These are phyloP conservation scores for Montifringilla adamsi DNA, from an alignment of 2,113 vertebrate species.

Conservation along the genomic window DNA sequence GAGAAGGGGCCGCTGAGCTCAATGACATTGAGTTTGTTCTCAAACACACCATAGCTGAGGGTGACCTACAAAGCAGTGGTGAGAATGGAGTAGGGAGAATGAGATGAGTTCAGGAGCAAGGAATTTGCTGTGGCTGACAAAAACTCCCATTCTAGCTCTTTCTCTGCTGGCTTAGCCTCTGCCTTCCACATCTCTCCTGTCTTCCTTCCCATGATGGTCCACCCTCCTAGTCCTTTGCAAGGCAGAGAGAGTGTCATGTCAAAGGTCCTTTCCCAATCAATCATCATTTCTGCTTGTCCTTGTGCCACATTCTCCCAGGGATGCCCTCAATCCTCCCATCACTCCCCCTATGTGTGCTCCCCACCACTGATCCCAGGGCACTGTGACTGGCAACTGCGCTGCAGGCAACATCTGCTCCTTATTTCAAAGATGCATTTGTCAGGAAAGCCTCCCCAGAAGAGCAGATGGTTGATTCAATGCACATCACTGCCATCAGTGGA, in stretches of 20 bases:
- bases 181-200: background rate
- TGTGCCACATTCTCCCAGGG: background rate
- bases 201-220: background rate
- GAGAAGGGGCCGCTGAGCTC: constrained; percentile 83
- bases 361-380: background rate
- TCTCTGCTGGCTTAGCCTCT: background rate
- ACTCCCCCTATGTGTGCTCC: background rate
- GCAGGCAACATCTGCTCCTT: background rate
- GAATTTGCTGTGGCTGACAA: background rate
- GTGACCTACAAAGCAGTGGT: constrained; percentile 79
- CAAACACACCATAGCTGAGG: constrained; percentile 88
- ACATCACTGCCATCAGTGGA: background rate
- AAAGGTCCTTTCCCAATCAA: background rate
- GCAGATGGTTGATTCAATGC: background rate
- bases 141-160: background rate
- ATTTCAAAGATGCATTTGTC: background rate
- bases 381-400: background rate
- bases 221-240: background rate
- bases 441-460: background rate
- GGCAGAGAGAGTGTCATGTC: background rate
- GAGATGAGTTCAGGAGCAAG: background rate
- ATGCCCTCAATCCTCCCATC: background rate
- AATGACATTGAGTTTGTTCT: constrained; percentile 88
- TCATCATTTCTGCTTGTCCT: background rate
- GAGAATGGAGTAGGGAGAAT: background rate